These are phyloP conservation scores for Luidia sarsii DNA, from an alignment of 53 echinoderm and acorn worm species.

Conservation along the genomic window DNA sequence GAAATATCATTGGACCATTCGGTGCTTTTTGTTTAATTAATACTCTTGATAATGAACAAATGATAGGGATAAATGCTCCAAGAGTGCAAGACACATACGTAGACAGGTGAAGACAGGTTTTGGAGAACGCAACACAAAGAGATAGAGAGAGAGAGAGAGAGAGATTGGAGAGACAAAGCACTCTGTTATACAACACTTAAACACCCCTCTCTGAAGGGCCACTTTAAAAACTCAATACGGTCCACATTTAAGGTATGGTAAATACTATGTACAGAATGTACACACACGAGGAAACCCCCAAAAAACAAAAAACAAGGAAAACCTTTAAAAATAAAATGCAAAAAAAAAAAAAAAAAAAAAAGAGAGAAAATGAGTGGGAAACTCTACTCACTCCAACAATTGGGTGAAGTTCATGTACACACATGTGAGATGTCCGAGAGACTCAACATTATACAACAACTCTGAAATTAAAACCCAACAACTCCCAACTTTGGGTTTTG, in stretches of 20 bases:
- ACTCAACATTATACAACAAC: background rate
- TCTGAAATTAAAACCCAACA: too few species aligned
- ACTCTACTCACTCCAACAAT: background rate
- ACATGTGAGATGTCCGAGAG: background rate
- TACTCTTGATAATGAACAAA: conserved; percentile 47
- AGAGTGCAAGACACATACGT: conserved; percentile 51
- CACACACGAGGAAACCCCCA: too few species aligned
- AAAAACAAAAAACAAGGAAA: too few species aligned
- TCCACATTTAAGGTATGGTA: conserved; percentile 19
- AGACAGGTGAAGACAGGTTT: conserved; percentile 31
- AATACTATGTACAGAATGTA: conserved; percentile 54
- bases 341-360: too few species aligned
- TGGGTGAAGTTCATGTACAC: background rate
- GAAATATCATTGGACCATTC: conserved; percentile 58
- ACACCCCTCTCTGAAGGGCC: background rate
- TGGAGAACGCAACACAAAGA: background rate
- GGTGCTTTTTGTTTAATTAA: conserved; percentile 49
- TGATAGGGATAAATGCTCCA: conserved; percentile 52
- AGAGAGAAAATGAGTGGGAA: too few species aligned
- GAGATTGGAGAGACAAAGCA: too few species aligned
- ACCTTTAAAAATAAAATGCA: too few species aligned
- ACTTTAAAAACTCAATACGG: conserved; percentile 21
- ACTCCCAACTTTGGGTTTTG: too few species aligned
- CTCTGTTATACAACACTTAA: too few species aligned
- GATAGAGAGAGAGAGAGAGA: too few species aligned